phyloP scores from a whole-genome alignment of 2,113 vertebrate genomes.

The Myanophis thanlyinensis region DNA sequence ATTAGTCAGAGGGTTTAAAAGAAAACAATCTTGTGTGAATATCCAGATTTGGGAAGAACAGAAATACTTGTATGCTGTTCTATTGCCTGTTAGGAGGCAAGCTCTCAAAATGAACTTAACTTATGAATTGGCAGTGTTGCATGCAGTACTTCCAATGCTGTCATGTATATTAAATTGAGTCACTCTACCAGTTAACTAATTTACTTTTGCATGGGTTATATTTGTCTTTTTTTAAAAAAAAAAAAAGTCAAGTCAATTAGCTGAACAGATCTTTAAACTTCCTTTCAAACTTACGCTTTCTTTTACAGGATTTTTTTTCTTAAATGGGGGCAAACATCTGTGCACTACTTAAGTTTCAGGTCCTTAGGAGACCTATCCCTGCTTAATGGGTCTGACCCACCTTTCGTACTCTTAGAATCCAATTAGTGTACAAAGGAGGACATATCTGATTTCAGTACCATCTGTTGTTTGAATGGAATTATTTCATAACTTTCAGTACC shows the following conservation, averaged over 20 bases:
- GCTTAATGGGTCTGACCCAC: conserved; percentile 53
- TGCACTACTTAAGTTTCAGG: conserved; percentile 38
- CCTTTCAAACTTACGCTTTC: background rate
- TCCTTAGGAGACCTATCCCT: conserved; percentile 29
- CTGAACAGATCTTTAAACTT: conserved; percentile 16
- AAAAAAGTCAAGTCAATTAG: conserved; percentile 21
- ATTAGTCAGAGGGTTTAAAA: background rate
- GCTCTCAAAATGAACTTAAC: background rate
- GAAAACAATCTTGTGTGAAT: background rate
- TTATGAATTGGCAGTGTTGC: background rate
- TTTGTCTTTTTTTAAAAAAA: conserved; percentile 4
- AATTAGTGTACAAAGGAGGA: conserved; percentile 64
- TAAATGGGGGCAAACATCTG: conserved; percentile 56
- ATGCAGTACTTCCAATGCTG: background rate
- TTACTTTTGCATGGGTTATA: conserved; percentile 1
- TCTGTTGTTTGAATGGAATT: conserved; percentile 71
- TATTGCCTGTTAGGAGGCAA: background rate
- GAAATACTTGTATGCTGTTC: background rate
- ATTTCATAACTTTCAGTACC: conserved; percentile 70
- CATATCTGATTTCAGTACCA: conserved; percentile 70
- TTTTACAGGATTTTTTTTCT: conserved; percentile 39
- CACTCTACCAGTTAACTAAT: background rate
- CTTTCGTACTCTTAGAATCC: conserved; percentile 55
- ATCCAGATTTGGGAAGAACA: background rate
- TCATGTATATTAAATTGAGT: background rate